Evolutionary conservation across 2,113 vertebrate species (phyloP), one percentile per base, ranked within the genome.

Genomic region (Colius striatus): DNA sequence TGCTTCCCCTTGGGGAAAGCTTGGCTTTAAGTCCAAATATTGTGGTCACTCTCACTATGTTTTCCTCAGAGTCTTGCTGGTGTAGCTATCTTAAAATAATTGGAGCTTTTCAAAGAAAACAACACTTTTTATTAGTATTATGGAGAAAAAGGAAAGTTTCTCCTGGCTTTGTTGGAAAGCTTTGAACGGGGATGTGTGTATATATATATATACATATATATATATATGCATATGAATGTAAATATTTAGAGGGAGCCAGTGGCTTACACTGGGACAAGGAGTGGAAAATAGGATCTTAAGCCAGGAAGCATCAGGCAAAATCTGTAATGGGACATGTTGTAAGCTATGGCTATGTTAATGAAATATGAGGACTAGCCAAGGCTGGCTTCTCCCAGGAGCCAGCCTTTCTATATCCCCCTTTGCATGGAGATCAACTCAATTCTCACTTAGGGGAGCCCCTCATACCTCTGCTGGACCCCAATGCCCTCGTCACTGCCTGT

Each of bases 1-100:
- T 25, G 16, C 62, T 82, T 85, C 22, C 45, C 78, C 54, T 76
- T 54, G 58, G 36, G 93, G 73, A 17, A 90, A 79, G 32, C 54
- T 94, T 89, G 84, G 66, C 75, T 94, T 94, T 51, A 65, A 85
- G 19, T 76, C 74, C 58, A 79, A 72, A 87, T 45, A 36, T 53
- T 95, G 95, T 91, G 96, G 93, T 91, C 92, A 94, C 45, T 84
- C 66, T 72, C 70, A 21, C 61, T 82, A 0, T 2, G 0, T 89
- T 89, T 87, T 70, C 30, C 16, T 81, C 54, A 75, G 81, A 89
- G 54, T n/a, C 2, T 3, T 48, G 57, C 50, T 89, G 84, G 32
- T 91, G 51, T 80, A 81, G 51, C 50, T 72, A 34, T 65, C 55
- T 89, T 67, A 38, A 92, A 84, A 91, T 71, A 94, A 87, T 43